Base-by-base conservation (phyloP, 2,797 vertebrate species). In the Sebastes iracundus region DNA sequence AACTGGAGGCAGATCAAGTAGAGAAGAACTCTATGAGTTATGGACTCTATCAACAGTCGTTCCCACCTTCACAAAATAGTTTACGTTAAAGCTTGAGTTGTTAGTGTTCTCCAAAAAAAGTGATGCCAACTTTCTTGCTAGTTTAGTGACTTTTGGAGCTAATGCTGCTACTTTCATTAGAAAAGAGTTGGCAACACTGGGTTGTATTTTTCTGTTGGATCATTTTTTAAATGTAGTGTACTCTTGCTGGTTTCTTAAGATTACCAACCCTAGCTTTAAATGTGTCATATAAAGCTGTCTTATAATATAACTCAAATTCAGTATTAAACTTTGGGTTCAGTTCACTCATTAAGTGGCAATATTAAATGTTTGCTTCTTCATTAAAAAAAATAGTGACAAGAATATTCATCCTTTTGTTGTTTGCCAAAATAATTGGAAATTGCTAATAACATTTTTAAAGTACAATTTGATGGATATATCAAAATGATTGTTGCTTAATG, bases 1-100 rank as follows among this genome's bases (percentile, higher is more conserved):
- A 99, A 91, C 98, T 99, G 16, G 22, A 79, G 23, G 52, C 32
- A 80, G 49, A 85, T 4, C 23, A 8, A 75, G 16, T 9, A 35
- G 20, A 77, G 33, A 68, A 52, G 20, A 61, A 55, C 7, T 10
- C 1, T n/a, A 13, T 60, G 60, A 65, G n/a, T 71, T 20, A 16
- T 11, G 6, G 16, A 70, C 28, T 16, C 16, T n/a, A 14, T 7
- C 58, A 63, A 55, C 13, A 42, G 8, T 13, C 1, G 5, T 35
- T 6, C 13, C 1, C 2, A 28, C 69, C 30, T 35, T 35, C 60
- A 3, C 60, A 14, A n/a, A 4, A 60, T 1, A 46, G 42, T 0
- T 46, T 8, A 46, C 3, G 0, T 46, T 46, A 46, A 46, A 46
- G 7, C 7, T 18, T 18, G 16, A 46, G 42, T 18, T 46, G 42